Conservation (phyloP, 2,113 vertebrate genomes). For the Acanthochromis polyacanthus region DNA sequence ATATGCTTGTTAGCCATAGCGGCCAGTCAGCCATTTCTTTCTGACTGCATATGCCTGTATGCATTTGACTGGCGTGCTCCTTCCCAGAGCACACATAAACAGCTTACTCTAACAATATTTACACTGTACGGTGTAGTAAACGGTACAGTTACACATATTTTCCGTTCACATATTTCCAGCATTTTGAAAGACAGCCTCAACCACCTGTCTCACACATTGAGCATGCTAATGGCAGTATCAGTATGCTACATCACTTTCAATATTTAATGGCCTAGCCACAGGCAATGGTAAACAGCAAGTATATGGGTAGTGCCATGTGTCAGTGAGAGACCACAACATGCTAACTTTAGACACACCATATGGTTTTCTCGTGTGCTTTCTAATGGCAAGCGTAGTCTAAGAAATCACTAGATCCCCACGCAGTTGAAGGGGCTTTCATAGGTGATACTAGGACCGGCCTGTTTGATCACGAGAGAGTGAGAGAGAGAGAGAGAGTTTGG, state of each 20-base stretch:
- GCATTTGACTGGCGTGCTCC: conserved; percentile 61
- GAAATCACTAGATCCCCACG: conserved; percentile 56
- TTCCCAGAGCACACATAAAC: conserved; percentile 70
- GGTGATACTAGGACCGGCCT: conserved; percentile 51
- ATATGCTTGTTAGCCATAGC: conserved; percentile 62
- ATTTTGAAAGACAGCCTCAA: conserved; percentile 67
- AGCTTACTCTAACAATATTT: conserved; percentile 77
- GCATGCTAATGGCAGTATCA: conserved; percentile 76
- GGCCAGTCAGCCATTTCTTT: conserved; percentile 63
- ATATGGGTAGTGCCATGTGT: conserved; percentile 66
- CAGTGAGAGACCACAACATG: conserved; percentile 68
- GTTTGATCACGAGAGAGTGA: conserved; percentile 15
- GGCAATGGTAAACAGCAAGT: conserved; percentile 75
- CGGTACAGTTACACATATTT: conserved; percentile 65
- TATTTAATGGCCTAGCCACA: conserved; percentile 77
- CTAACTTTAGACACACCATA: conserved; percentile 79
- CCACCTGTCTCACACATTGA: conserved; percentile 80
- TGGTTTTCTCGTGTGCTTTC: conserved; percentile 77
- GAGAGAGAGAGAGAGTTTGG: conserved; percentile 21
- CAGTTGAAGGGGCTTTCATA: conserved; percentile 46
- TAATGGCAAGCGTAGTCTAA: conserved; percentile 56
- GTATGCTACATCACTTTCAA: conserved; percentile 77
- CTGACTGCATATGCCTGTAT: conserved; percentile 66
- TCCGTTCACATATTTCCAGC: conserved; percentile 65
- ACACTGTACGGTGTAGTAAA: conserved; percentile 66